Evolutionary conservation across 2,113 vertebrate genomes (phyloP), one percentile per base, ranked within the genome.

Genomic region (Podarcis cretensis): DNA sequence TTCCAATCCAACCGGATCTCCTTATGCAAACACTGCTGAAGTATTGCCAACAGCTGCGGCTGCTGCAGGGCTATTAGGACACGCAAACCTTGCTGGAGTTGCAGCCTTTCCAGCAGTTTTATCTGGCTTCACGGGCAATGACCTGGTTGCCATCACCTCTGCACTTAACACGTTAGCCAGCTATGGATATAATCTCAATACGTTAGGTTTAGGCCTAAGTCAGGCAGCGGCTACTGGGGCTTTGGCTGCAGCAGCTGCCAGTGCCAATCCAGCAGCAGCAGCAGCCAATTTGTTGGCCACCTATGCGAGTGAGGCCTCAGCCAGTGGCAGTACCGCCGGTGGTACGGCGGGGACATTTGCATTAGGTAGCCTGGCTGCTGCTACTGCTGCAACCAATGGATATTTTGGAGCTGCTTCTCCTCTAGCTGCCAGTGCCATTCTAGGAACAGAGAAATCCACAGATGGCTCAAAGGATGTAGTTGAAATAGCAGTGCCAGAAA

Each of bases 391-490:
- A 93, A 98, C 97, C 92, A 98, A 98, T 95, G 98, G 98, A 97
- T 98, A 98, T 96, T 98, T 98, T 95, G 97, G 98, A 94, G 98
- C 97, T 97, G 97, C 98, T 96, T 98, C 97, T 95, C 98, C 98
- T 94, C 97, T 98, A 96, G 97, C 97, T 96, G 98, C 97, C 96
- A 98, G 98, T 95, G 97, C 98, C 97, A 98, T 98, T 96, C 96
- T 98, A 97, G 98, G 97, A 95, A 97, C 97, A 96, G 98, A 98
- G 89, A 98, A 98, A 92, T 98, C 97, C 95, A 97, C 98, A 97
- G 98, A 98, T 96, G 98, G 98, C 96, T 98, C 97, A 93, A 98
- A 98, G 96, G 98, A 98, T 97, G 98, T 98, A 97, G 97, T 98
- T 93, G 98, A 98, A 97, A 98, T 98, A 96, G 98, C 98, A 89